phyloP scores from a whole-genome alignment of 2,888 invertebrate genomes.

The Oscheius sp. region DNA sequence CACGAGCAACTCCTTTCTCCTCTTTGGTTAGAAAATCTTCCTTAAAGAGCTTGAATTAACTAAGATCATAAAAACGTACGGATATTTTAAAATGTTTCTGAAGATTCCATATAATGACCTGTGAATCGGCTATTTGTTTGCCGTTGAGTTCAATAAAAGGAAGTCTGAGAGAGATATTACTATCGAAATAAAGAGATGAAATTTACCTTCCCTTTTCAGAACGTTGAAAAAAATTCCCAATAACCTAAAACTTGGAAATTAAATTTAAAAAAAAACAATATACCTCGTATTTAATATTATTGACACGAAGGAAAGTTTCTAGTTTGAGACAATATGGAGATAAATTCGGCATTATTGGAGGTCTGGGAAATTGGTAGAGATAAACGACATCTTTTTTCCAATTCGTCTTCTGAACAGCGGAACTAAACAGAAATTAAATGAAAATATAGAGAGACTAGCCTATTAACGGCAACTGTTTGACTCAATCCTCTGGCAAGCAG shows the following conservation, averaged over 20 bases:
- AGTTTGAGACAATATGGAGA: slow-evolving; percentile 68
- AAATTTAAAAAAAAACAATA: not conserved
- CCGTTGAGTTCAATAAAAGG: slow-evolving; percentile 55
- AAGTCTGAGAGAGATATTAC: too few relatives aligned
- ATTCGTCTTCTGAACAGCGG: slow-evolving; percentile 42
- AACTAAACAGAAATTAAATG: not conserved
- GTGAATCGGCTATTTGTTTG: slow-evolving; percentile 51
- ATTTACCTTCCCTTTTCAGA: slow-evolving; percentile 50
- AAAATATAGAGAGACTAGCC: not conserved
- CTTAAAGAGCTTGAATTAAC: slow-evolving; percentile 5
- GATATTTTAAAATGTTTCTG: slow-evolving; percentile 47
- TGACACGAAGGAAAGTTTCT: slow-evolving; percentile 65
- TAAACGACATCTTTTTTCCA: slow-evolving; percentile 64
- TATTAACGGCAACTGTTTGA: not conserved
- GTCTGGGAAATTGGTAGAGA: slow-evolving; percentile 63
- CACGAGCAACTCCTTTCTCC: slow-evolving; percentile 87
- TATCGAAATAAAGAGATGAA: too few relatives aligned
- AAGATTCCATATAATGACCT: slow-evolving; percentile 49
- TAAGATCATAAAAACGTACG: slow-evolving; percentile 19
- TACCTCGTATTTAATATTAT: slow-evolving; percentile 66
- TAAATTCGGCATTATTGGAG: slow-evolving; percentile 59
- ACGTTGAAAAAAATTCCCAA: slow-evolving; percentile 40
- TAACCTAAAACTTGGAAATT: slow-evolving; percentile 28
- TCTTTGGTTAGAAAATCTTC: slow-evolving; percentile 82
- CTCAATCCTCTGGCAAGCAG: not conserved